Conservation (phyloP, 2,113 vertebrate species). For the Podarcis raffonei region DNA sequence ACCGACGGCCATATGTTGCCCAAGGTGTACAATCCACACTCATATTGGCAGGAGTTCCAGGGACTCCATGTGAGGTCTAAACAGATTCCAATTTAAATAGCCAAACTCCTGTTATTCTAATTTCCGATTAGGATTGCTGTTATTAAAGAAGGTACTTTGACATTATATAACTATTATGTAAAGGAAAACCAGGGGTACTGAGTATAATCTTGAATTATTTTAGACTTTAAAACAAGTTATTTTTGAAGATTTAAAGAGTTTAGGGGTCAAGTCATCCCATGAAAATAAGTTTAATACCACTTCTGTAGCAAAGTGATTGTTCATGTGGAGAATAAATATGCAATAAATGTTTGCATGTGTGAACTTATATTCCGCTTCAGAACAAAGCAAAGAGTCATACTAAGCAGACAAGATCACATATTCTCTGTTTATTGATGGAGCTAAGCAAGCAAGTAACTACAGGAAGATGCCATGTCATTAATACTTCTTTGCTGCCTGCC, state of each 20-base stretch:
- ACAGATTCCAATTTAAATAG: constrained; percentile 34
- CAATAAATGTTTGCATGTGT: not conserved
- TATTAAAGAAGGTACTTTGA: constrained; percentile 29
- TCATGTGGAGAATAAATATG: not conserved
- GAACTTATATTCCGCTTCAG: not conserved
- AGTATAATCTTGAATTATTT: constrained; percentile 36
- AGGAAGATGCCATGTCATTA: not conserved
- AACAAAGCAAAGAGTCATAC: not conserved
- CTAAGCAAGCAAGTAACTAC: not conserved
- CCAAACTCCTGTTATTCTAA: constrained; percentile 8
- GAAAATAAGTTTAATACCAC: constrained; percentile 15
- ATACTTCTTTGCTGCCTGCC: not conserved
- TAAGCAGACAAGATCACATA: not conserved
- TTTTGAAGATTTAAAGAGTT: constrained; percentile 32
- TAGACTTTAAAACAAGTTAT: constrained; percentile 18
- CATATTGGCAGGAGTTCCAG: not conserved
- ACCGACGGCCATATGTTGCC: not conserved
- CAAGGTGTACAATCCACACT: not conserved
- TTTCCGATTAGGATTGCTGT: constrained; percentile 34
- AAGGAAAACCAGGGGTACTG: not conserved
- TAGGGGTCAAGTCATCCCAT: constrained; percentile 34
- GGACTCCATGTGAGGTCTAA: constrained; percentile 17
- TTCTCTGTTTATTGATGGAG: not conserved
- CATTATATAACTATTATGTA: constrained; percentile 29
- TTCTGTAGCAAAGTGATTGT: constrained; percentile 4